Evolutionary conservation across 2,797 vertebrate species (phyloP), one percentile per base, ranked within the genome.

Genomic region (Acrossocheilus fasciatus): DNA sequence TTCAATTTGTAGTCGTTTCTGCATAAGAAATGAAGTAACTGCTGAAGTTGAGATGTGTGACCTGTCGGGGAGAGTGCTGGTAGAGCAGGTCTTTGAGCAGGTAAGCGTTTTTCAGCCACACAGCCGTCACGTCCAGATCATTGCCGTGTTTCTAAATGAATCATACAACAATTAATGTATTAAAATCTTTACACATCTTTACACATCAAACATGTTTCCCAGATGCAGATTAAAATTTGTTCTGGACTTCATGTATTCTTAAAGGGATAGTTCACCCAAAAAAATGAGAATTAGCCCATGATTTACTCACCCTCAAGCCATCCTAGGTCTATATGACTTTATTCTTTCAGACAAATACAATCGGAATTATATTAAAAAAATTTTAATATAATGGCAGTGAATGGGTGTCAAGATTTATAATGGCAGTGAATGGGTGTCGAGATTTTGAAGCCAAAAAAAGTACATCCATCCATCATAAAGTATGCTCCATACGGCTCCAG

Each of bases 81-180:
- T 66, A 91, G 91, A 96, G 87, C 82, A 96, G 94, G 90, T 96
- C 95, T 14, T 94, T 94, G 57, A 97, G 86, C 84, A 94, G 85
- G 79, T 88, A 94, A 54, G 92, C 72, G 36, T 96, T 97, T 90
- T 95, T 95, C 41, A 97, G 92, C 96, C 96, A 97, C 88, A 96
- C 87, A 0, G 93, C 92, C 1, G 95, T 94, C 93, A 92, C 86
- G 0, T 93, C 90, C 0, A 94, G 73, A 86, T 96, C 95, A 11
- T 74, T 89, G 0, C 88, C 88, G 34, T 96, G 93, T 91, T 95
- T 96, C 96, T 97, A 91, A 15, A 5, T 8, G 30, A 68, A 59
- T 41, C 26, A 52, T 26, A 52, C 14, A 47, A 82, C 36, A 50
- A 47, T 80, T 26, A 7, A 41, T 79, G 30, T 57, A 54, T 39